Conservation (phyloP, 2,797 vertebrate genomes). For the Nyctibius grandis region DNA sequence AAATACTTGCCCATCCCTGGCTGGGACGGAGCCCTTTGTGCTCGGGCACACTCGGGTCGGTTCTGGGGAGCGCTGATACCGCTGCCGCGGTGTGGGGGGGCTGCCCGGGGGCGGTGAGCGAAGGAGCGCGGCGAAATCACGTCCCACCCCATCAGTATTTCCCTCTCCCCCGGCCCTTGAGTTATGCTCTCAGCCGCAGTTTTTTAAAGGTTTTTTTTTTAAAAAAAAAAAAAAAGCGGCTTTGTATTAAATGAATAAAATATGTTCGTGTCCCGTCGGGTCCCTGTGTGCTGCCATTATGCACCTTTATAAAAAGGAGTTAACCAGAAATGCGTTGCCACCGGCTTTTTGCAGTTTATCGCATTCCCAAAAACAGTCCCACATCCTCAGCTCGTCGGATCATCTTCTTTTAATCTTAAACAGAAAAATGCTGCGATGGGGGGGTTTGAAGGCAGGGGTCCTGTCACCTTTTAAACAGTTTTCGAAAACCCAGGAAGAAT, state of each 20-base stretch:
- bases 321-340: not conserved
- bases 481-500: not conserved
- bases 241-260: constrained; percentile 70
- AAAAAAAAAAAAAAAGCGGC: not conserved
- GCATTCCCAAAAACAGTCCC: not conserved
- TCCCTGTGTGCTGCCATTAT: constrained; percentile 33
- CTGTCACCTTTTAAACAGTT: not conserved
- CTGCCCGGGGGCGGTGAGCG: too few relatives aligned
- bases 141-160: not conserved
- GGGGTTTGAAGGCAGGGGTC: not conserved
- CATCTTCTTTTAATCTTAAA: not conserved
- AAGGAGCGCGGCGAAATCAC: too few relatives aligned
- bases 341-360: not conserved
- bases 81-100: too few relatives aligned
- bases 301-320: constrained; percentile 23
- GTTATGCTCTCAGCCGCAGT: not conserved
- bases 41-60: not conserved
- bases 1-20: not conserved
- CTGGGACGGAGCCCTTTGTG: constrained; percentile 28
- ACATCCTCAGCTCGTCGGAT: not conserved
- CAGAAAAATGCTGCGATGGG: not conserved
- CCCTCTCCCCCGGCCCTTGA: not conserved
- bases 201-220: not conserved
- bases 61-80: not conserved
- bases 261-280: constrained; percentile 26